Base-by-base conservation (phyloP, 2,113 vertebrate genomes). In the Oncorhynchus kisutch region DNA sequence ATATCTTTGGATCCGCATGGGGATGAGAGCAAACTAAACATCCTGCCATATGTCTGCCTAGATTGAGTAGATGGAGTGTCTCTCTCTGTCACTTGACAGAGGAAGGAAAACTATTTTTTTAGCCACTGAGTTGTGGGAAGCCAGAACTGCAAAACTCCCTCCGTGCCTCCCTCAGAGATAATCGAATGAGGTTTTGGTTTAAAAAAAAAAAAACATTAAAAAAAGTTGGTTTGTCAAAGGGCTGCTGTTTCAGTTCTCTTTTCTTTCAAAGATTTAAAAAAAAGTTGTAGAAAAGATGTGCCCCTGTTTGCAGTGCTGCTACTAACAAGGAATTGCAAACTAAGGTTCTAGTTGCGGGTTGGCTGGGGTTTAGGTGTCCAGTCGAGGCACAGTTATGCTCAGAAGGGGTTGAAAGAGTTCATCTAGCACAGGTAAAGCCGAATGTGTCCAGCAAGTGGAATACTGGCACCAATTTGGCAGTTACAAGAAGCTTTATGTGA, bases 41-140 rank as follows among this genome's bases (percentile, higher is more conserved):
- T 99, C 94, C 94, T 99, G 95, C 98, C 98, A 93, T 99, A 99
- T 49, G 95, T 99, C 94, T 98, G 95, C 94, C 92, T 98, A 93
- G 98, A 99, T 95, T 99, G 94, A 99, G 85, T 71, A 94, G 0
- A 93, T 3, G 39, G 76, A 92, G 92, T 84, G 94, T 81, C 83
- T 45, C 78, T 81, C 83, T 45, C 78, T 78, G 80, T 88, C 82
- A 22, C n/a, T 85, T 88, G 51, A 54, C 51, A 54, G 51, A 54
- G 16, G 51, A 54, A 54, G 14, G 51, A 54, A 18, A 54, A 54
- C 51, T 5, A 1, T 18, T 16, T 54, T 45, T 54, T 16, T 18
- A 18, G 51, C 51, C 51, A 54, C 4, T 54, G 51, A 18, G 51
- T 54, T 54, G 51, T 16, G 51, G 51, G 18, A 54, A 54, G 51